phyloP scores from a whole-genome alignment of 2,888 invertebrate genomes.

The Scaptodrosophila latifasciaeformis region DNA sequence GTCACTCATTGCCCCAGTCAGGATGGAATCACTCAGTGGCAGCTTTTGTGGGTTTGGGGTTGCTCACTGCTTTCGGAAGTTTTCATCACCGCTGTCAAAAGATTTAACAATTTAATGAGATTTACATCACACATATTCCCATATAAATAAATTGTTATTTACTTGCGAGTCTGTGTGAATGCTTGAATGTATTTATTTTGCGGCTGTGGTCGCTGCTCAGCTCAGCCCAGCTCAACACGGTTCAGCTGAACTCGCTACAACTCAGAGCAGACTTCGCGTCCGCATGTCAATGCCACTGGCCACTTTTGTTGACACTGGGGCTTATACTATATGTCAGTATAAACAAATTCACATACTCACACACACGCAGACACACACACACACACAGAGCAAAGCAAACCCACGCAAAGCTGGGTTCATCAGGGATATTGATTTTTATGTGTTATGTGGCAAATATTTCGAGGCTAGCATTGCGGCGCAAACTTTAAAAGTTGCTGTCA shows the following conservation, averaged over 20 bases:
- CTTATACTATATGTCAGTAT: slow-evolving; percentile 62
- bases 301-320: slow-evolving; percentile 62
- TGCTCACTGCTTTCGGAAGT: background rate
- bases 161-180: slow-evolving; percentile 40
- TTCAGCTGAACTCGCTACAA: background rate
- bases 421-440: slow-evolving; percentile 66
- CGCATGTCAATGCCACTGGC: slow-evolving; percentile 62
- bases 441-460: too few relatives aligned
- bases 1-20: background rate
- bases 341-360: background rate
- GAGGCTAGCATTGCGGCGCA: too few relatives aligned
- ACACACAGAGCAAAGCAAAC: slow-evolving; percentile 11
- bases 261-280: slow-evolving; percentile 17
- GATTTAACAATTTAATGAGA: slow-evolving; percentile 67
- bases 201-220: slow-evolving; percentile 42
- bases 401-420: slow-evolving; percentile 49
- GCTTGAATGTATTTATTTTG: slow-evolving; percentile 62
- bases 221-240: slow-evolving; percentile 17
- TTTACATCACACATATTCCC: slow-evolving; percentile 49
- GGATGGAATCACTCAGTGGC: too few relatives aligned
- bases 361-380: slow-evolving; percentile 13
- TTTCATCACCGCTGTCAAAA: slow-evolving; percentile 47
- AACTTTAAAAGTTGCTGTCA: slow-evolving; percentile 35
- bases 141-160: slow-evolving; percentile 18
- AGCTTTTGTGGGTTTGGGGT: too few relatives aligned